These are phyloP conservation scores for Morelia viridis DNA, from an alignment of 2,797 vertebrate genomes.

Conservation along the genomic window DNA sequence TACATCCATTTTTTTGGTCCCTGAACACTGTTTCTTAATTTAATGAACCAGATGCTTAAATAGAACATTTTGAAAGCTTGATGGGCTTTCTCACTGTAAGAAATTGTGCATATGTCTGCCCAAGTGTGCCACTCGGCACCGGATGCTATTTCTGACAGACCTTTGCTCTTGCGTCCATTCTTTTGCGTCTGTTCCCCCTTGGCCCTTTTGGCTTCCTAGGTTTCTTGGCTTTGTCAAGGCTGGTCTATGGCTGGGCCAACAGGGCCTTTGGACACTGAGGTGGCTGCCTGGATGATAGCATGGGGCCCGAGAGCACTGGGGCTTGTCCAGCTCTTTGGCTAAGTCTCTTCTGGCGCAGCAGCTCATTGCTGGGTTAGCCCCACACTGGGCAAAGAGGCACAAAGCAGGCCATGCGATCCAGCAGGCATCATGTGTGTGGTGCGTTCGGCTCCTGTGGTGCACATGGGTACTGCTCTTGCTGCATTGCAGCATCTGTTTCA, in stretches of 20 bases:
- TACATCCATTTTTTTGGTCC: neutral
- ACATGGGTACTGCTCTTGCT: neutral
- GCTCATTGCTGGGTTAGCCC: too few relatives aligned
- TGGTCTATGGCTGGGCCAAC: neutral
- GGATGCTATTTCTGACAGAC: too few relatives aligned
- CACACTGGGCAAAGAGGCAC: neutral
- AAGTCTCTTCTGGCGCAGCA: neutral
- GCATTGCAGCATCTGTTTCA: neutral
- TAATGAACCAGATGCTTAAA: neutral
- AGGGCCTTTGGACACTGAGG: neutral
- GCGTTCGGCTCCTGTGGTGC: neutral
- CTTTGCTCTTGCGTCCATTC: neutral
- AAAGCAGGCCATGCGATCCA: neutral
- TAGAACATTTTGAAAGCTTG: neutral
- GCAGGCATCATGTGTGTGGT: neutral
- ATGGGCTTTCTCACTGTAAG: neutral
- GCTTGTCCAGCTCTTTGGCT: neutral
- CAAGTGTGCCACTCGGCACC: neutral
- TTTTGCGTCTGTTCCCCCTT: neutral
- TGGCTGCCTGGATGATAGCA: neutral
- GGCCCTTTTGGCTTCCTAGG: neutral
- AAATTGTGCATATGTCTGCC: neutral
- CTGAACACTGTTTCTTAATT: neutral
- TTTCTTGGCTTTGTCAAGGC: neutral
- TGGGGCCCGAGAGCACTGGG: neutral